These are phyloP conservation scores for Dipodomys stephensi DNA, from an alignment of 2,113 vertebrate genomes.

Conservation along the genomic window DNA sequence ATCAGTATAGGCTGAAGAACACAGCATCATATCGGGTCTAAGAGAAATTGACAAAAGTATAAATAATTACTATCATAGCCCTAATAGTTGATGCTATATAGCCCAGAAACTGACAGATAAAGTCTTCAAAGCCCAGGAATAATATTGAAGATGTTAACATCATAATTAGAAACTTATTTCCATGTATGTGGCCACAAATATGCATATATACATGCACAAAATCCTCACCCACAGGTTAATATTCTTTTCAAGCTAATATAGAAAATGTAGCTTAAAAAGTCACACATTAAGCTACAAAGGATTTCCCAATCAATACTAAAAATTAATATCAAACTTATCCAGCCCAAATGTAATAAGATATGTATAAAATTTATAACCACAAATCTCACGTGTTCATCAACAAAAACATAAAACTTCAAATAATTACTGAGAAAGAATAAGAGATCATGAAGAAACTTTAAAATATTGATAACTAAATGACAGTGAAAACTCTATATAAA, in stretches of 20 bases:
- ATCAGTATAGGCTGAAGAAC: neutral
- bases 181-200: neutral
- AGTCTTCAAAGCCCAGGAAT: neutral
- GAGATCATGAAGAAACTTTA: neutral
- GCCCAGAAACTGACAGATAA: neutral
- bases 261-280: neutral
- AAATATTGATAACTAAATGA: neutral
- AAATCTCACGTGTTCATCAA: neutral
- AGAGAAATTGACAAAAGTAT: neutral
- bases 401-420: conserved; percentile 5
- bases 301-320: neutral
- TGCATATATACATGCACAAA: neutral
- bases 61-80: neutral
- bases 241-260: neutral
- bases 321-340: neutral
- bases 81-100: neutral
- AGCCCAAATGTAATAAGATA: neutral
- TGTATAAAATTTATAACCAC: neutral
- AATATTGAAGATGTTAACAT: neutral
- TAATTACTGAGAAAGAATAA: neutral
- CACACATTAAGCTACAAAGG: neutral
- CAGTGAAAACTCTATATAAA: neutral
- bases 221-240: neutral
- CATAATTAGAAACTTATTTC: neutral
- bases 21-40: neutral